Evolutionary conservation across 2,113 vertebrate species (phyloP).

Genomic region (Ceyx melanurus): DNA sequence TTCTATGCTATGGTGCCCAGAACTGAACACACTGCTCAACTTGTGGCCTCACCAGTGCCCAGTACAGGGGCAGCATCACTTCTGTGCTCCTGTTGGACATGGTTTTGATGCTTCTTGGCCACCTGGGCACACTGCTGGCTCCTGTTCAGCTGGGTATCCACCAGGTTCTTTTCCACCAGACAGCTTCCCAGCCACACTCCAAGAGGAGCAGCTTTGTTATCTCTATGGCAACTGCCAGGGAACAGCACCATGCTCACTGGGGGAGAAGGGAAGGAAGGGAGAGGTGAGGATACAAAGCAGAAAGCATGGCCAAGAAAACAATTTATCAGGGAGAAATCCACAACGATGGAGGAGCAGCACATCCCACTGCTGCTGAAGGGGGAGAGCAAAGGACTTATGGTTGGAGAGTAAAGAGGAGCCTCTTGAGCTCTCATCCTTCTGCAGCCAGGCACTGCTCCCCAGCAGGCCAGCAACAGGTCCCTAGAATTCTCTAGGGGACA

Average conservation of each 20-base stretch:
- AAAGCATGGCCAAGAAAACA: background rate
- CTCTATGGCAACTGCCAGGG: constrained; percentile 27
- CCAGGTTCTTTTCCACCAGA: too few relatives aligned
- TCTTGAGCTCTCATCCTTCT: background rate
- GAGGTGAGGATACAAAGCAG: background rate
- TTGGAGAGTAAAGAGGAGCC: background rate
- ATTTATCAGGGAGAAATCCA: background rate
- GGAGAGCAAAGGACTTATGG: background rate
- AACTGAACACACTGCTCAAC: too few relatives aligned
- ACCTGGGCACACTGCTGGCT: too few relatives aligned
- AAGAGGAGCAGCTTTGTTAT: background rate
- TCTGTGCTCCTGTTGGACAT: too few relatives aligned
- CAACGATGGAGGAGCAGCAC: background rate
- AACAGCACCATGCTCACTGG: background rate
- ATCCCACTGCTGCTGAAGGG: background rate
- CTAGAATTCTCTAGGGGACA: background rate
- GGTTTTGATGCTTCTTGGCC: too few relatives aligned
- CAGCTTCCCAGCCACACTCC: too few relatives aligned
- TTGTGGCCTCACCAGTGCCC: too few relatives aligned
- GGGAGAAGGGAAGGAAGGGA: background rate
- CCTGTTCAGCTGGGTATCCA: too few relatives aligned
- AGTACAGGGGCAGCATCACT: too few relatives aligned
- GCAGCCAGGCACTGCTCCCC: background rate
- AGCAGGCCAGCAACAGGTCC: background rate
- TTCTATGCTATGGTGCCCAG: too few relatives aligned